A percentile compares a stretch with the other conserved stretches of the same genome.
phyloP scores from a whole-genome alignment of 2,797 vertebrate species.

The Margarornis squamiger region DNA sequence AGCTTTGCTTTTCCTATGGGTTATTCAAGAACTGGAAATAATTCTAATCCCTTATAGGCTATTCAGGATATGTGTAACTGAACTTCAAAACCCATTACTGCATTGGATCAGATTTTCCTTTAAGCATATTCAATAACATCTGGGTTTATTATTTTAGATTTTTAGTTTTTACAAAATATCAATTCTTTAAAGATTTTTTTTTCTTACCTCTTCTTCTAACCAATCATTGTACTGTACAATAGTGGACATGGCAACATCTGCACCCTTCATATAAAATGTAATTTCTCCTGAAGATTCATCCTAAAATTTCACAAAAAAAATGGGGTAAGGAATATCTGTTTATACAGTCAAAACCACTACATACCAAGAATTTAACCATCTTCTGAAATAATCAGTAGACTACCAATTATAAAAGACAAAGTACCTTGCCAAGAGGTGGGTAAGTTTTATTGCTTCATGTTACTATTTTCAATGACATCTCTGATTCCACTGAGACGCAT shows the following conservation, averaged over 20 bases:
- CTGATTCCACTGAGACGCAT: not conserved
- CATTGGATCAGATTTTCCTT: not conserved
- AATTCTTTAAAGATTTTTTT: not conserved
- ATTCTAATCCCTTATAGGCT: not conserved
- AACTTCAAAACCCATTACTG: not conserved
- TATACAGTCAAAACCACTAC: not conserved
- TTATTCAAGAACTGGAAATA: not conserved
- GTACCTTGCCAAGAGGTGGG: not conserved
- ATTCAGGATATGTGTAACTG: not conserved
- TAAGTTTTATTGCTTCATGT: not conserved
- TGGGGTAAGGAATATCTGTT: not conserved
- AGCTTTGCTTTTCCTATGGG: not conserved
- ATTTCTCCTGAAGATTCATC: conserved; percentile 94
- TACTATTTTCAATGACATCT: not conserved
- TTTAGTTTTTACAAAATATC: not conserved
- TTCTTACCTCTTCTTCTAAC: conserved; percentile 94
- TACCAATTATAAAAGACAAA: not conserved
- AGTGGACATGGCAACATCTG: conserved; percentile 92
- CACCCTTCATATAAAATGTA: conserved; percentile 98
- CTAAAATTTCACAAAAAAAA: conserved; percentile 67
- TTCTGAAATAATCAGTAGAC: not conserved
- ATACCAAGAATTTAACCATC: not conserved
- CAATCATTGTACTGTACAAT: conserved; percentile 99
- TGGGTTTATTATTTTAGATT: not conserved
- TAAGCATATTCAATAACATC: not conserved